A percentile compares a stretch with the other conserved stretches of the same genome.
These are phyloP conservation scores for Epizoanthus stellaris DNA, from an alignment of 92 coral and sea anemone species.

Conservation along the genomic window DNA sequence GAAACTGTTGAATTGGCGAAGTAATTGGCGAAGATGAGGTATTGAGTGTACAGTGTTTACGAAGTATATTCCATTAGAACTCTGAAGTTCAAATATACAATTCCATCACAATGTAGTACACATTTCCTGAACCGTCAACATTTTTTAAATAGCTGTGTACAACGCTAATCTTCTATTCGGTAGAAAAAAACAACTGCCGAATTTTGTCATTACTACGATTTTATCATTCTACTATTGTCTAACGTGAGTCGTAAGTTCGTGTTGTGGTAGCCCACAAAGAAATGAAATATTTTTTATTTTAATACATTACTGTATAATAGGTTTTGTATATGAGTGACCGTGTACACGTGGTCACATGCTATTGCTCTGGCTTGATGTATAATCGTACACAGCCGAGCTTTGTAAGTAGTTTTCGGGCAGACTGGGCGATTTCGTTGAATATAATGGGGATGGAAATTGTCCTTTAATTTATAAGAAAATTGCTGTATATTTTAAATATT, in stretches of 20 bases:
- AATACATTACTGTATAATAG: constrained; percentile 25
- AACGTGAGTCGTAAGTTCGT: background rate
- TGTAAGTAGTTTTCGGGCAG: constrained; percentile 38
- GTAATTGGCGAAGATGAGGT: too few relatives aligned
- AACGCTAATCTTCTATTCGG: too few relatives aligned
- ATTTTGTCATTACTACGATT: too few relatives aligned
- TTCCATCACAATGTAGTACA: too few relatives aligned
- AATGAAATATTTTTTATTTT: constrained; percentile 31
- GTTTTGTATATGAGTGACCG: constrained; percentile 7
- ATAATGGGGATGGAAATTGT: constrained; percentile 27
- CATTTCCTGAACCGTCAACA: too few relatives aligned
- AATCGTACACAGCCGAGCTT: background rate
- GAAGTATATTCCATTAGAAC: too few relatives aligned
- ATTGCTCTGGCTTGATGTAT: constrained; percentile 21
- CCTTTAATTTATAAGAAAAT: constrained; percentile 42
- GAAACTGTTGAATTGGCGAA: background rate
- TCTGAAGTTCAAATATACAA: too few relatives aligned
- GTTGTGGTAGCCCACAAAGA: constrained; percentile 7
- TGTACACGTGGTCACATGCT: background rate
- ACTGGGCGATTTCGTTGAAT: constrained; percentile 18
- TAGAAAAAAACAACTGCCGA: too few relatives aligned
- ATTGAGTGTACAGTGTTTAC: too few relatives aligned
- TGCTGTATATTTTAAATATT: constrained; percentile 50
- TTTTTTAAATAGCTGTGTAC: too few relatives aligned
- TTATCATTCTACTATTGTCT: too few relatives aligned